Evolutionary conservation across 2,113 vertebrate genomes (phyloP).

Genomic region (Tangachromis dhanisi): DNA sequence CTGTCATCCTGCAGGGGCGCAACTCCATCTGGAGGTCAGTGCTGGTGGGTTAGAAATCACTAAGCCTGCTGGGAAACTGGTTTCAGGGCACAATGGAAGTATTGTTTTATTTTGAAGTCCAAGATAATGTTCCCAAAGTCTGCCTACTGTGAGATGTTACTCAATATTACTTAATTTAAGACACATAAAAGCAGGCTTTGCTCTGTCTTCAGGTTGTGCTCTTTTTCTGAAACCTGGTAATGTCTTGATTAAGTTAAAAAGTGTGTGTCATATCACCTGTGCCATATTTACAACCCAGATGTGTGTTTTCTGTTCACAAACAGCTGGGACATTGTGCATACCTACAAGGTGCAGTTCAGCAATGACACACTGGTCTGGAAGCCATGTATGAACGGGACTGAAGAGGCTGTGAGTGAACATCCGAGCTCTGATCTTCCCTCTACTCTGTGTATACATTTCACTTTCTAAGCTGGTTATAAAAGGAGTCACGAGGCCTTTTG

Average conservation of each 20-base stretch:
- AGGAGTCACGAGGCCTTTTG: neutral
- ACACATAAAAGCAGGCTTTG: neutral
- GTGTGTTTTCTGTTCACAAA: neutral
- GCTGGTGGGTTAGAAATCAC: neutral
- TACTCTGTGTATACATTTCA: neutral
- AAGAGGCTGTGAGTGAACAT: conserved; percentile 68
- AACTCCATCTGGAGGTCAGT: conserved; percentile 90
- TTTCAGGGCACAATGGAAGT: neutral
- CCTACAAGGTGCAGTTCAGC: conserved; percentile 89
- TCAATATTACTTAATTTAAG: neutral
- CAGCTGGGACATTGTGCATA: conserved; percentile 81
- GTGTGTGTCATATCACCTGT: neutral
- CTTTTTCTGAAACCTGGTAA: neutral
- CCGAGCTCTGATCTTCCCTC: neutral
- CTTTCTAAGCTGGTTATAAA: neutral
- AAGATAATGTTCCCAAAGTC: neutral
- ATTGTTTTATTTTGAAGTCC: neutral
- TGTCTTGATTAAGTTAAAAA: neutral
- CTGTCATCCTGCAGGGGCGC: conserved; percentile 85
- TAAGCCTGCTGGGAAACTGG: neutral
- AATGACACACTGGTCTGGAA: conserved; percentile 82
- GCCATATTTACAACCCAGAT: neutral
- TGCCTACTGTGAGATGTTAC: neutral
- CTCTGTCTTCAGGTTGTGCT: neutral
- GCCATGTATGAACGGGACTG: conserved; percentile 72